These are phyloP conservation scores for Aphelocoma californica DNA, from an alignment of 2,797 vertebrate species.

Conservation along the genomic window DNA sequence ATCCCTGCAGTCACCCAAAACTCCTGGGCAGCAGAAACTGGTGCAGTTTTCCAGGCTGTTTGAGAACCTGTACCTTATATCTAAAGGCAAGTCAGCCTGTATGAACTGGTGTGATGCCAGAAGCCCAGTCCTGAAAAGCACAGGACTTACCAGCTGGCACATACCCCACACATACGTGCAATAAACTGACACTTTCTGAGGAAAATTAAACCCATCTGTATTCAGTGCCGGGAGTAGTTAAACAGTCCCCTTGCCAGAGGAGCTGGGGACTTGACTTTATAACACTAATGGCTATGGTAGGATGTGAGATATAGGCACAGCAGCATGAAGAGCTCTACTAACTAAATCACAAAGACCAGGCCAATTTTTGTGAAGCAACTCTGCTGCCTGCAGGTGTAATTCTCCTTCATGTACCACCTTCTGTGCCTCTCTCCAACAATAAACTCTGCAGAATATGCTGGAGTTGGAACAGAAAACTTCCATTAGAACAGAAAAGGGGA, in stretches of 20 bases:
- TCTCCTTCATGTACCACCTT: background rate
- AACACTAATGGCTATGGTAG: background rate
- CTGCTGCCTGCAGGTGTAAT: background rate
- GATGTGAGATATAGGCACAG: background rate
- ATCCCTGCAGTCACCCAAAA: background rate
- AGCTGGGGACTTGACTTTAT: background rate
- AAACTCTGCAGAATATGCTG: background rate
- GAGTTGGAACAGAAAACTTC: background rate
- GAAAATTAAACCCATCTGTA: background rate
- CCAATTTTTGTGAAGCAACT: background rate
- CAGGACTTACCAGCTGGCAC: background rate
- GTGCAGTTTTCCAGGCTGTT: background rate
- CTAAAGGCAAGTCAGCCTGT: background rate
- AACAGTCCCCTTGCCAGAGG: background rate
- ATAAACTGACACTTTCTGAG: background rate
- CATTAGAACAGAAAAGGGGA: background rate
- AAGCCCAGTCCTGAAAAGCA: background rate
- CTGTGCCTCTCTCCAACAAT: background rate
- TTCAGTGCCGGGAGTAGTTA: background rate
- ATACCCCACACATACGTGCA: fast-evolving
- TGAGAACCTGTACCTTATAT: background rate
- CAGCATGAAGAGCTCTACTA: background rate
- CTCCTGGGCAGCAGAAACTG: background rate
- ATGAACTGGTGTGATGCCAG: background rate
- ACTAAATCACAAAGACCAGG: background rate